A percentile compares a stretch with the other conserved stretches of the same genome.
Evolutionary conservation across 2,797 vertebrate genomes (phyloP).

Genomic region (Urophycis tenuis): DNA sequence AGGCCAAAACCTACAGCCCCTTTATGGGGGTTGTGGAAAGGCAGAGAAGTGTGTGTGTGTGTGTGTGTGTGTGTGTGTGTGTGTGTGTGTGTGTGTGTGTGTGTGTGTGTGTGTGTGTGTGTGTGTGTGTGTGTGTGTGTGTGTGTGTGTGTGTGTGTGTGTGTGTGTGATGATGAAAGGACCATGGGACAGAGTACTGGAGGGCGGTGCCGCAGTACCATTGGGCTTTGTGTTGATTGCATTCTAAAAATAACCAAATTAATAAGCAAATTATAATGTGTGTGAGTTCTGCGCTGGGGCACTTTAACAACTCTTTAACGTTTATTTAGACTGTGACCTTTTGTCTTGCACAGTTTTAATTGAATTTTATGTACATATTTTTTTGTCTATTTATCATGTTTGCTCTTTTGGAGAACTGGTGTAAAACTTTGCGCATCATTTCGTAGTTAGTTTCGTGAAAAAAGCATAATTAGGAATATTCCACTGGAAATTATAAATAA

Average conservation of each 20-base stretch:
- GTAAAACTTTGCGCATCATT: background rate
- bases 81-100: constrained; percentile 7
- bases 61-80: background rate
- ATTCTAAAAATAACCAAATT: background rate
- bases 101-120: constrained; percentile 1
- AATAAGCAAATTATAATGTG: background rate
- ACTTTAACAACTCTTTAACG: constrained; percentile 4
- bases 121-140: constrained; percentile 10
- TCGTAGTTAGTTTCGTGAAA: background rate
- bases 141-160: constrained; percentile 1
- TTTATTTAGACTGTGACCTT: constrained; percentile 7
- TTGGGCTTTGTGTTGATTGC: background rate
- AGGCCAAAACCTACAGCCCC: constrained; percentile 47
- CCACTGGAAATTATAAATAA: background rate
- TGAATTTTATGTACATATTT: background rate
- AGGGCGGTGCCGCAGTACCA: background rate
- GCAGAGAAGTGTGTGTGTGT: constrained; percentile 13
- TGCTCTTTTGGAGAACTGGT: background rate
- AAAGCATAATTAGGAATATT: background rate
- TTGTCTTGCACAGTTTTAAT: background rate
- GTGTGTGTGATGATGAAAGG: background rate
- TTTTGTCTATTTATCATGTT: background rate
- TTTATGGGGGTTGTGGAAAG: constrained; percentile 45
- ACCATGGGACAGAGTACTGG: background rate
- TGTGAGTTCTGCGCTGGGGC: background rate